Conservation (phyloP, 2,888 invertebrate species). For the Patella ulyssiponensis region DNA sequence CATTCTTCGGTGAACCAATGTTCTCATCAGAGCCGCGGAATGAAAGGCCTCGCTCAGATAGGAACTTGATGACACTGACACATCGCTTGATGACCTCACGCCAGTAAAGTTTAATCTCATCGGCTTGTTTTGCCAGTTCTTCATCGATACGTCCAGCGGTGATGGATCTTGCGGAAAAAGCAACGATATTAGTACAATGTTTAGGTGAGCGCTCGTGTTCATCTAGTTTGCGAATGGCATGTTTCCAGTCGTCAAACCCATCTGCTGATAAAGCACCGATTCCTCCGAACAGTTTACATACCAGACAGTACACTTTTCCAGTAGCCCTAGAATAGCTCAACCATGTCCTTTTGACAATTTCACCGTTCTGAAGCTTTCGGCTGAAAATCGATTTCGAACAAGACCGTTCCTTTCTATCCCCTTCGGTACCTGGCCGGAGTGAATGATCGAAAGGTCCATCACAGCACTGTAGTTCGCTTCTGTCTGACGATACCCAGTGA, state of each 20-base stretch:
- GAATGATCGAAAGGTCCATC: too few relatives aligned
- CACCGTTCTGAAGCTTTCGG: not conserved
- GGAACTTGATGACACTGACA: not conserved
- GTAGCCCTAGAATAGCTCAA: not conserved
- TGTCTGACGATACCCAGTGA: not conserved
- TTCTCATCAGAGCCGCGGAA: not conserved
- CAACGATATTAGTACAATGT: not conserved
- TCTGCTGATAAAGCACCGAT: not conserved
- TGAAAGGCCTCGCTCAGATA: not conserved
- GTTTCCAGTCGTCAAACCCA: not conserved
- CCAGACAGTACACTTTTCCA: not conserved
- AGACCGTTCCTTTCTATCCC: not conserved
- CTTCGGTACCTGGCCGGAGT: not conserved
- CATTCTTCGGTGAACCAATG: not conserved
- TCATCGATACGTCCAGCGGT: not conserved
- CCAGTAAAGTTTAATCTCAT: not conserved
- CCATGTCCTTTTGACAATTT: not conserved
- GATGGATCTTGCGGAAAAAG: not conserved
- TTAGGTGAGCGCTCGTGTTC: not conserved
- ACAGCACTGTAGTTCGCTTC: too few relatives aligned
- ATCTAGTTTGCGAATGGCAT: not conserved
- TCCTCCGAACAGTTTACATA: not conserved
- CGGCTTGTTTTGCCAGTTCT: not conserved
- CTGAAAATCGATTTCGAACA: not conserved
- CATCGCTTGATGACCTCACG: not conserved